Evolutionary conservation across 2,113 vertebrate genomes (phyloP), one percentile per base, ranked within the genome.

Genomic region (Oostethus manadensis): DNA sequence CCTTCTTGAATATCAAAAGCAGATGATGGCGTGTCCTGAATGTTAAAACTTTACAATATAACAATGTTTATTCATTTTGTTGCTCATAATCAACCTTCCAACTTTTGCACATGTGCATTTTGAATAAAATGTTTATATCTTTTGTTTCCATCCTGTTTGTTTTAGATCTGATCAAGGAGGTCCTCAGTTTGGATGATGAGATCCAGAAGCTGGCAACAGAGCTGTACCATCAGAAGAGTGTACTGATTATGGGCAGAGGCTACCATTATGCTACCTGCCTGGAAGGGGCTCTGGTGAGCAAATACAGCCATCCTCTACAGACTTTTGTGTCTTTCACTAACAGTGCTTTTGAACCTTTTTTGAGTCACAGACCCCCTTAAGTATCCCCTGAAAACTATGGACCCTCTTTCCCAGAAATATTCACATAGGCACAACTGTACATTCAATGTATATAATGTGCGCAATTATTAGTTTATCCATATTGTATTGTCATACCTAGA

Each of bases 221-320:
- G 79, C 92, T 99, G 0, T 99, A 97, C 86, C 91, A 98, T 64
- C 94, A 99, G 90, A 98, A 98, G 84, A 99, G 96, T 0, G 93
- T 99, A 0, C 90, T 99, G 71, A 98, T 99, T 80, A 99, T 99
- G 96, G 97, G 97, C 14, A 89, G 96, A 66, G 97, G 97, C 3
- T 99, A 97, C 83, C 95, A 99, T 79, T 99, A 99, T 0, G 94
- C 97, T 50, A 96, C 97, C 0, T 99, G 95, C 77, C 88, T 99
- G 38, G 96, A 99, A 83, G 97, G 97, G 59, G 97, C 96, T 1
- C 85, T 99, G 90, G 97, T 99, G 67, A 90, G 92, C 51, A 58
- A 51, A 4, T 42, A 2, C 56, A 33, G 3, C 2, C 17, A 38
- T 38, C 5, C 56, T 20, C 21, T 55, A 42, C 45, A 8, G 26